Conservation (phyloP, 2,113 vertebrate genomes). For the Aldabrachelys gigantea region DNA sequence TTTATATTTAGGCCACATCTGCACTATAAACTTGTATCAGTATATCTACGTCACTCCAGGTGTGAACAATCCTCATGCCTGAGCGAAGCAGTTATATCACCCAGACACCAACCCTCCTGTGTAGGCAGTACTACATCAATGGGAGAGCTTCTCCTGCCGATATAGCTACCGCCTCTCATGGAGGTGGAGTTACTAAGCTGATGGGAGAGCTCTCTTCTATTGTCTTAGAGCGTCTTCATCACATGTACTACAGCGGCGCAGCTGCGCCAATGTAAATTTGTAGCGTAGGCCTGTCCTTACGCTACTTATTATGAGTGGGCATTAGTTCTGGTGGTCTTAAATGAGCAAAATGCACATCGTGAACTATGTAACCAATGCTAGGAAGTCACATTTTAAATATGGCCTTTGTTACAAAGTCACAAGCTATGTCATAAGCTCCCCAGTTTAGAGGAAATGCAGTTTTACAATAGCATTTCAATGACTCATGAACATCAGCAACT, state of each 20-base stretch:
- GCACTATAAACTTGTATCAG: background rate
- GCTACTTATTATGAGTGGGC: background rate
- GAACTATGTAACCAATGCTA: background rate
- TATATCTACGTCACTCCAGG: background rate
- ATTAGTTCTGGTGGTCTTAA: background rate
- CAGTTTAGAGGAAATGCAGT: background rate
- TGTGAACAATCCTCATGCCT: background rate
- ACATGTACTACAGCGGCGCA: no score
- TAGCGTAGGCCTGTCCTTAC: background rate
- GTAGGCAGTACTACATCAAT: no score
- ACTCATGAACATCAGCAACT: background rate
- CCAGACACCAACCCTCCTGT: no score
- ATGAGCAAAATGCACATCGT: background rate
- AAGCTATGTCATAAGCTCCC: background rate
- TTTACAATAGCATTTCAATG: accelerated
- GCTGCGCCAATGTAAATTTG: no score
- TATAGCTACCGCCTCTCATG: no score
- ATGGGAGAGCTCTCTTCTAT: no score
- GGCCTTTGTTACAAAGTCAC: background rate
- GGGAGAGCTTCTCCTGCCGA: no score
- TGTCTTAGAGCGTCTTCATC: no score
- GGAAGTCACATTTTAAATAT: background rate
- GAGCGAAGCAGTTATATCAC: no score
- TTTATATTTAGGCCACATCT: background rate
- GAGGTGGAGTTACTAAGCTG: no score